Conservation (phyloP, 2,113 vertebrate genomes). For the Brevimyrus niger region DNA sequence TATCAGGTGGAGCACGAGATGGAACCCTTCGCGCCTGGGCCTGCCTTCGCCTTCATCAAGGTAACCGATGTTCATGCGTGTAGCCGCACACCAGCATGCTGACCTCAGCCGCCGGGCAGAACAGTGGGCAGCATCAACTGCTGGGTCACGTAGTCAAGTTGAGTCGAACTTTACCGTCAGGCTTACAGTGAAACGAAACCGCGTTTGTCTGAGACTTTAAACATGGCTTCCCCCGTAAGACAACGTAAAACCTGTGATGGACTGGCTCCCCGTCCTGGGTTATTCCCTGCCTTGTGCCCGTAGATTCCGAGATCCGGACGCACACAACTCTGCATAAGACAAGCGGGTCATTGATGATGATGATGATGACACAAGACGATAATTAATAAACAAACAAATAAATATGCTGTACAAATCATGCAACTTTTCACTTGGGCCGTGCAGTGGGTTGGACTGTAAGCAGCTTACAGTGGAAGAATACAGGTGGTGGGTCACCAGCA, state of each 20-base stretch:
- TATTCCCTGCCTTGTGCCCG: neutral
- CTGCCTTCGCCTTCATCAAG: conserved; percentile 91
- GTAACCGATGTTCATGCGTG: conserved; percentile 43
- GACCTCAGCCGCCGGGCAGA: neutral
- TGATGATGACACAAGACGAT: neutral
- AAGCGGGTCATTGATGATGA: neutral
- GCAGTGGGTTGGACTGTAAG: neutral
- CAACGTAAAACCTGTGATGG: too few relatives aligned
- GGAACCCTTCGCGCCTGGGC: conserved; percentile 83
- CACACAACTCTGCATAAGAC: neutral
- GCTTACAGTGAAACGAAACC: neutral
- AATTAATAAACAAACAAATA: neutral
- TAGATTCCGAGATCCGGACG: neutral
- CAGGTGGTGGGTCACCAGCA: neutral
- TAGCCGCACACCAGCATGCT: neutral
- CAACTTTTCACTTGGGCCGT: neutral
- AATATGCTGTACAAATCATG: neutral
- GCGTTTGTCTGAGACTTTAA: neutral
- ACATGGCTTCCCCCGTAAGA: neutral
- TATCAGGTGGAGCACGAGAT: conserved; percentile 91
- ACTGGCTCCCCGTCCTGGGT: neutral
- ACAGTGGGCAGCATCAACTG: neutral
- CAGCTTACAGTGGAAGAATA: neutral
- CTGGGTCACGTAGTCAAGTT: neutral
- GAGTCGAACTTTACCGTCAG: neutral